phyloP scores from a whole-genome alignment of 2,888 invertebrate species.

The Dexiosoma caninum region DNA sequence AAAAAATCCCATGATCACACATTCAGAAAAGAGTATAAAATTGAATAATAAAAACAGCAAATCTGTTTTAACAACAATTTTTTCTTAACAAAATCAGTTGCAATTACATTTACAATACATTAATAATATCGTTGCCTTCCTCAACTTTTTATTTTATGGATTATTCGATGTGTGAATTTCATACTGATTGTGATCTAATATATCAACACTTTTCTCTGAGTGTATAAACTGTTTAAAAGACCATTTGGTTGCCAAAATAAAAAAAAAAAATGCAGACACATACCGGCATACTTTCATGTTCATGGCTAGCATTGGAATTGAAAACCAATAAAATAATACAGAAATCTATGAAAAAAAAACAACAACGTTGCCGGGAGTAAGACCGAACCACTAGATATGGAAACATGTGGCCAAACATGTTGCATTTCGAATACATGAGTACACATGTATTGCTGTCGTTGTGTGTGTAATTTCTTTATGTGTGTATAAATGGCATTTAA shows the following conservation, averaged over 20 bases:
- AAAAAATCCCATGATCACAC: no score
- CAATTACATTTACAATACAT: no score
- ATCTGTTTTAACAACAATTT: no score
- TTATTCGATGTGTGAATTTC: neutral
- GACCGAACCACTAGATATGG: neutral
- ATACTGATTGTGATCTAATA: no score
- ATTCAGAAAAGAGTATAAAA: no score
- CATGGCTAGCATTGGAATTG: conserved; percentile 41
- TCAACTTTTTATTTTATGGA: no score
- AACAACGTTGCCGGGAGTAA: neutral
- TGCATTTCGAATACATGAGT: neutral
- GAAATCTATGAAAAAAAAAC: neutral
- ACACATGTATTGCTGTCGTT: neutral
- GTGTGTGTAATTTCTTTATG: conserved; percentile 37
- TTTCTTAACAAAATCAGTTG: no score
- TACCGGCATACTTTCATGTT: conserved; percentile 24
- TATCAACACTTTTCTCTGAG: no score
- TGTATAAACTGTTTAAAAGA: no score
- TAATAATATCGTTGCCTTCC: no score
- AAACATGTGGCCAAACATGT: conserved; percentile 40
- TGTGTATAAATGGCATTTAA: conserved; percentile 53
- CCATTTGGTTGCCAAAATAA: no score
- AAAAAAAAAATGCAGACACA: neutral
- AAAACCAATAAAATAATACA: conserved; percentile 29
- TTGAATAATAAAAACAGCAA: no score